These are phyloP conservation scores for Rhyacophila evoluta DNA, from an alignment of 2,888 invertebrate genomes.

Conservation along the genomic window DNA sequence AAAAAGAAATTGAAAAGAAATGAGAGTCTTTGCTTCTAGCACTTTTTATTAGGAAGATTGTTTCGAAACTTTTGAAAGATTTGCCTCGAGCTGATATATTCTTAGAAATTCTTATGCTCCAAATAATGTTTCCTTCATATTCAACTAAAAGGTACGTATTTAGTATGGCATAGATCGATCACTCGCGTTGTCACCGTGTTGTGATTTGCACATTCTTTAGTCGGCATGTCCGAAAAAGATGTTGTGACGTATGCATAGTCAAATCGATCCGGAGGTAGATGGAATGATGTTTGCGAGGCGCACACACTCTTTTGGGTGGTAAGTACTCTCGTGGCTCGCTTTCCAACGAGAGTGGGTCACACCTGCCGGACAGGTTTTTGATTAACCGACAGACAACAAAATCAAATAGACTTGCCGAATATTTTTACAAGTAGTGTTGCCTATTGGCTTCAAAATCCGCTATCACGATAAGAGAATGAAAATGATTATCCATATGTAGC, in stretches of 20 bases:
- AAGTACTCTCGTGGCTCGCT: background rate
- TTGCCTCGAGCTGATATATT: no score
- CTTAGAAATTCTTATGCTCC: no score
- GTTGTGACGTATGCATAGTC: background rate
- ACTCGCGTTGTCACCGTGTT: no score
- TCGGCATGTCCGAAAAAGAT: background rate
- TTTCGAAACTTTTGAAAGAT: no score
- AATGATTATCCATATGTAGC: no score
- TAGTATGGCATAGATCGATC: no score
- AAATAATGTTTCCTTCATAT: no score
- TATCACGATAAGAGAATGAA: background rate
- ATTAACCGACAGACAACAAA: background rate
- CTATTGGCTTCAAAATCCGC: background rate
- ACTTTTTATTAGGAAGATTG: no score
- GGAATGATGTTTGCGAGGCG: background rate
- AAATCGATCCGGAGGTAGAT: background rate
- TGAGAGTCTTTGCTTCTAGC: no score
- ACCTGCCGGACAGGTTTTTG: slow-evolving; percentile 21
- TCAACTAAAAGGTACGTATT: no score
- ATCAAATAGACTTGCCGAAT: background rate
- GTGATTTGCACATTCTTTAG: no score
- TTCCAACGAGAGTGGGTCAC: slow-evolving; percentile 10
- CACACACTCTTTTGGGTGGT: background rate
- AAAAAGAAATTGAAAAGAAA: no score
- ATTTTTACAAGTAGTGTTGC: background rate